Evolutionary conservation across 2,113 vertebrate genomes (phyloP).

Genomic region (Chiloscyllium plagiosum): DNA sequence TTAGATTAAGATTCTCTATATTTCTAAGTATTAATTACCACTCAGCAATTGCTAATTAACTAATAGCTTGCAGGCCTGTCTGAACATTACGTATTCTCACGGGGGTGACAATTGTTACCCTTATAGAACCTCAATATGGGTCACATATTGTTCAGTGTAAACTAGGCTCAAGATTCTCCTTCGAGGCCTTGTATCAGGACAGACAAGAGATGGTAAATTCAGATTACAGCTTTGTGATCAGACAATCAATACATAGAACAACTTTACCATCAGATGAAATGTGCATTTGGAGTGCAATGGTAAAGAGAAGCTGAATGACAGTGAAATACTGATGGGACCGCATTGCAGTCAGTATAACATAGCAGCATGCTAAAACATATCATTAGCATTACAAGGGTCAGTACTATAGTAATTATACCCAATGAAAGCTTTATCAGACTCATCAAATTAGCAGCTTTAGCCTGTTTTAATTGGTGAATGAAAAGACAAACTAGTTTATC

Average conservation of each 20-base stretch:
- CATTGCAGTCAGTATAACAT: not conserved
- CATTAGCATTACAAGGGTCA: not conserved
- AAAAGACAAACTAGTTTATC: not conserved
- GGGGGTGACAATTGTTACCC: not conserved
- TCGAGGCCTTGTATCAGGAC: not conserved
- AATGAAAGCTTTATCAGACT: not conserved
- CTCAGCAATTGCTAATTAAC: not conserved
- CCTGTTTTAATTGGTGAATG: constrained; percentile 16
- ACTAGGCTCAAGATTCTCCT: constrained; percentile 6
- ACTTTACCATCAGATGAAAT: not conserved
- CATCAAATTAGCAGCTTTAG: constrained; percentile 27
- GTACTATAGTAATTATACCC: constrained; percentile 6
- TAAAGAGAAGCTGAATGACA: not conserved
- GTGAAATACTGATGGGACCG: not conserved
- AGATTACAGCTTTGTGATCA: not conserved
- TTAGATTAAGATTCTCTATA: not conserved
- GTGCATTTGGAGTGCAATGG: not conserved
- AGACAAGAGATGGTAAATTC: not conserved
- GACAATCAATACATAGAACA: not conserved
- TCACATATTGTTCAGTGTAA: not conserved
- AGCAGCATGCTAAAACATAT: not conserved
- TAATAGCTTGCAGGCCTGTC: not conserved
- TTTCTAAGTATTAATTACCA: not conserved
- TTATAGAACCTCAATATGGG: not conserved
- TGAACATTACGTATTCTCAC: not conserved